Conservation (phyloP, 37 sponge, comb jelly and placozoan species). For the Beroe forskalii region DNA sequence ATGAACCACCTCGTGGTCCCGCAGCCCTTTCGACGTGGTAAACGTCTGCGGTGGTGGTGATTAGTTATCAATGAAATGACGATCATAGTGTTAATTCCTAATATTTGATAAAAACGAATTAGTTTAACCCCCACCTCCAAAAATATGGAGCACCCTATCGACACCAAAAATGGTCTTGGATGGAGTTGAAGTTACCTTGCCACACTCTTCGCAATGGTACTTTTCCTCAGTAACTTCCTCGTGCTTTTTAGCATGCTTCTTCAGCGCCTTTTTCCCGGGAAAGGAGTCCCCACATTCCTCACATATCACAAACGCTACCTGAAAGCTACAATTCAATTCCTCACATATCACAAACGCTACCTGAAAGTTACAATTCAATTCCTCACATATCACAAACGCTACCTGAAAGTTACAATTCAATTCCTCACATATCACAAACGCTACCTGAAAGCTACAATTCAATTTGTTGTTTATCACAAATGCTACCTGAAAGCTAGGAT, state of each 20-base stretch:
- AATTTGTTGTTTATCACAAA: no score
- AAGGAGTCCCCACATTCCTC: constrained; percentile 62
- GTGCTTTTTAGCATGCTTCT: constrained; percentile 25
- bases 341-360: constrained; percentile 65
- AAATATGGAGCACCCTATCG: no score
- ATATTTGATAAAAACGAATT: no score
- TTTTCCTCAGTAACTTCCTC: background rate
- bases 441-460: no score
- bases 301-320: constrained; percentile 61
- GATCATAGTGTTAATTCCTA: no score
- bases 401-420: no score
- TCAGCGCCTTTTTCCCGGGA: background rate
- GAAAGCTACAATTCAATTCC: no score
- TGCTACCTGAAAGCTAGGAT: no score
- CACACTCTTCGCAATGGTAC: constrained; percentile 55
- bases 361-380: no score
- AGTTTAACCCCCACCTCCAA: no score
- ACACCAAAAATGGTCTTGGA: background rate
- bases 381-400: constrained; percentile 59
- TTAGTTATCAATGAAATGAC: no score
- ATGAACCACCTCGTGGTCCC: constrained; percentile 41
- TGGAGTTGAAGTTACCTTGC: background rate
- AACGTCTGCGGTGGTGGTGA: background rate
- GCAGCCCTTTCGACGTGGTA: background rate
- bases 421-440: constrained; percentile 65